A percentile compares a stretch with the other conserved stretches of the same genome.
phyloP scores from a whole-genome alignment of 2,888 invertebrate species.

The Cerastis leucographa region DNA sequence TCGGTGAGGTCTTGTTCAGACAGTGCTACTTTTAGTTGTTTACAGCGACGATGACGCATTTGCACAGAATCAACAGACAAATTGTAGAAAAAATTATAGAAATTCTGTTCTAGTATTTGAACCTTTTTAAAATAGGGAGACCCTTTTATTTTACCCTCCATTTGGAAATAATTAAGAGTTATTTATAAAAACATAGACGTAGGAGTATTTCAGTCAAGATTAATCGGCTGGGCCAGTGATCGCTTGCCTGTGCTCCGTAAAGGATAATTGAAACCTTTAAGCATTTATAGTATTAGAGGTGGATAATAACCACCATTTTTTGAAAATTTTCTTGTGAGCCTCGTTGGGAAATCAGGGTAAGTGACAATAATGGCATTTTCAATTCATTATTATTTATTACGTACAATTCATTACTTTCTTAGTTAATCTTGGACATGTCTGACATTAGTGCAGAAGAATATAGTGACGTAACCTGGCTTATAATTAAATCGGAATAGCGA shows the following conservation, averaged over 20 bases:
- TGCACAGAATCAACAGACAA: background rate
- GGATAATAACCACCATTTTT: no score
- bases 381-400: no score
- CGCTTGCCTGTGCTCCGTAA: no score
- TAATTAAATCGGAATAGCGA: background rate
- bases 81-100: no score
- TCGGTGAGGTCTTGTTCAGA: constrained; percentile 65
- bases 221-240: no score
- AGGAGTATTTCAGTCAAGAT: no score
- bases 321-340: background rate
- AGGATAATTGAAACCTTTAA: no score
- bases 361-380: no score
- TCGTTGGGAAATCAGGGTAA: no score
- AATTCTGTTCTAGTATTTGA: background rate
- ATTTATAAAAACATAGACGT: background rate
- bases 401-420: no score
- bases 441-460: background rate
- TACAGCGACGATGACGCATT: background rate
- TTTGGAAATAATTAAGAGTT: background rate
- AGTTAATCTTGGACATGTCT: background rate
- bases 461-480: background rate
- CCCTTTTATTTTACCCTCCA: background rate
- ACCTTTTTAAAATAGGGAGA: background rate
- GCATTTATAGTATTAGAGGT: no score
- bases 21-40: constrained; percentile 31